Percentiles rank a stretch among this genome's conserved stretches.
phyloP scores from a whole-genome alignment of 2,113 vertebrate genomes.

The Pimephales promelas region DNA sequence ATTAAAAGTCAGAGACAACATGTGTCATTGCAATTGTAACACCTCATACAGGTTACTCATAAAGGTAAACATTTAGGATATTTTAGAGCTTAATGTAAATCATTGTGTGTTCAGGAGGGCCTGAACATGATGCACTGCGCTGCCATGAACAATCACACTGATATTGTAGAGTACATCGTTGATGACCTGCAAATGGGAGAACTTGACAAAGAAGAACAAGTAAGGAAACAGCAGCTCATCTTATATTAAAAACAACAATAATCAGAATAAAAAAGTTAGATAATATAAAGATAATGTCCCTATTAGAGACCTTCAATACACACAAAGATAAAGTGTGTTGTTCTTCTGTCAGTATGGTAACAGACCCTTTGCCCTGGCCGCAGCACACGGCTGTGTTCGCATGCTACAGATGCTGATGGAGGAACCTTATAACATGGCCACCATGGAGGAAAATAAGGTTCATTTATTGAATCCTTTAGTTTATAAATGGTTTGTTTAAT shows the following conservation, averaged over 20 bases:
- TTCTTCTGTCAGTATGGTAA: conserved; percentile 79
- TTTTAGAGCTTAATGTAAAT: background rate
- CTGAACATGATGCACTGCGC: conserved; percentile 88
- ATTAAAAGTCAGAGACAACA: background rate
- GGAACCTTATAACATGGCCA: conserved; percentile 78
- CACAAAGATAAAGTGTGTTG: background rate
- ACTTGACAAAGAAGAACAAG: conserved; percentile 82
- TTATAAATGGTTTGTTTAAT: background rate
- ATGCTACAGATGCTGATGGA: conserved; percentile 80
- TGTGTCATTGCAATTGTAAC: background rate
- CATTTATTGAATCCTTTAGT: background rate
- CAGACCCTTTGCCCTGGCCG: conserved; percentile 82
- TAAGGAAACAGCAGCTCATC: conserved; percentile 46
- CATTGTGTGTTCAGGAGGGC: conserved; percentile 77
- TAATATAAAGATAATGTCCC: background rate
- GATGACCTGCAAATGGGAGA: conserved; percentile 86
- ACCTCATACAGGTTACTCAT: background rate
- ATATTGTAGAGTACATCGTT: conserved; percentile 84
- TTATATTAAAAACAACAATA: background rate
- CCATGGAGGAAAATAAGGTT: conserved; percentile 84
- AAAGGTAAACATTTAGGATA: background rate
- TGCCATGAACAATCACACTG: conserved; percentile 83
- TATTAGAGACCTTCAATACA: too few relatives aligned
- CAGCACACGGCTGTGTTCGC: conserved; percentile 80
- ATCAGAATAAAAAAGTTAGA: background rate